Base-by-base conservation (phyloP, 1,140 invertebrate genomes). In the Scaptomyza graminum region DNA sequence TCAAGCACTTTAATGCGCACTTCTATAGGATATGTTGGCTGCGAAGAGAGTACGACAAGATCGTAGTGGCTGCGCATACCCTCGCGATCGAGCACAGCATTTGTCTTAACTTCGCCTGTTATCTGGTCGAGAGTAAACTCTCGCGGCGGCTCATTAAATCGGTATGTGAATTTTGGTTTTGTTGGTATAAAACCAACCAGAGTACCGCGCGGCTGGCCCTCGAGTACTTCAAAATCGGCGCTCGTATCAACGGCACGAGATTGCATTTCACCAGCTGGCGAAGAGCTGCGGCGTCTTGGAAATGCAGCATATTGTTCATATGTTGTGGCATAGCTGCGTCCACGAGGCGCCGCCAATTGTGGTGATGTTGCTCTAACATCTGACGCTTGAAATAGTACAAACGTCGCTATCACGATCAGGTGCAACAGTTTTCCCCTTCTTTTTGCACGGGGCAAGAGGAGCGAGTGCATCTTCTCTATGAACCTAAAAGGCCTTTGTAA, bases 11-110 rank as follows among this genome's bases (percentile, higher is more conserved):
- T 92, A 65, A 98, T 96, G 64, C 96, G 93, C 9, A 98, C 97
- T 92, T 98, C 97, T 59, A 98, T 97, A 0, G 97, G 97, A 92
- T 98, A 98, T 0, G 97, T 98, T 3, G 97, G 97, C 85, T 97
- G 97, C 87, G 96, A 97, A 8, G 97, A 98, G 13, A 98, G 92
- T 3, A 98, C 95, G 13, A 98, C 97, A 55, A 98, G 93, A 83
- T 98, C 97, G 91, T 97, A 98, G 25, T 96, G 94, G 79, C 97
- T 96, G 70, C 93, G 95, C 51, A 97, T 92, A 4, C 94, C 93
- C 90, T 98, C 97, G 4, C 97, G 93, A 92, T 98, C 97, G 34
- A 98, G 92, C 12, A 96, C 93, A 22, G 94, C 94, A 56, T 95
- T 95, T 0, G 97, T 98, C 74, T 93, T 94, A 25, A 98, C 96